Conservation (phyloP, 2,113 vertebrate species). For the Tragelaphus buxtoni region DNA sequence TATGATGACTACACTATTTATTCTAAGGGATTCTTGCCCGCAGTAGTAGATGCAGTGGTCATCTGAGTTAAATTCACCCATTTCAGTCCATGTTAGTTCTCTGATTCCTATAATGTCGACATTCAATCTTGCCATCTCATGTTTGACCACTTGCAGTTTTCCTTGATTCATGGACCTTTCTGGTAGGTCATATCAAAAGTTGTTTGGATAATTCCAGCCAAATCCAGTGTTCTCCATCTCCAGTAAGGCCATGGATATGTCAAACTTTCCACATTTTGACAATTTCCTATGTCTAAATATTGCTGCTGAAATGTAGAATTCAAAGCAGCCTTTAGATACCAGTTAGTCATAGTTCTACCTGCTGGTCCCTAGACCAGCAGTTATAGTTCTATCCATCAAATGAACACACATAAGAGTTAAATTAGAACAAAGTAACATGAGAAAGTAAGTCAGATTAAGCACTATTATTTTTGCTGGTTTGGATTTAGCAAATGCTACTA, state of each 20-base stretch:
- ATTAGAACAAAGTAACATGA: not conserved
- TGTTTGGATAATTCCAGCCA: not conserved
- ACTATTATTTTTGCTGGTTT: not conserved
- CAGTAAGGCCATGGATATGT: not conserved
- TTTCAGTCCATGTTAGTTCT: too few relatives aligned
- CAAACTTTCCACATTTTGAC: not conserved
- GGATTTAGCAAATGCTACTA: not conserved
- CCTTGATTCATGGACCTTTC: too few relatives aligned
- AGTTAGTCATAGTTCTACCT: not conserved
- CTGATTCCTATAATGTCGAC: too few relatives aligned
- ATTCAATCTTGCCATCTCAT: too few relatives aligned
- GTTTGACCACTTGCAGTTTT: too few relatives aligned
- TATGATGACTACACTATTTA: not conserved
- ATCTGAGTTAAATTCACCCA: too few relatives aligned
- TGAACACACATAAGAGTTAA: not conserved
- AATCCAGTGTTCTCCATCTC: not conserved
- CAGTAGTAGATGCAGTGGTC: not conserved
- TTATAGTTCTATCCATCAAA: not conserved
- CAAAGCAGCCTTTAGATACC: not conserved
- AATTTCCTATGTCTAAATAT: not conserved
- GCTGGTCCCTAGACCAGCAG: not conserved
- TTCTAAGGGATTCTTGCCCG: not conserved
- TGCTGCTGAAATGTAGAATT: not conserved
- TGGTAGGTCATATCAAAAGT: not conserved
- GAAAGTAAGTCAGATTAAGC: not conserved